phyloP scores from a whole-genome alignment of 30 jellyfish, hydroid and myxozoan genomes.

The Pelagia noctiluca region DNA sequence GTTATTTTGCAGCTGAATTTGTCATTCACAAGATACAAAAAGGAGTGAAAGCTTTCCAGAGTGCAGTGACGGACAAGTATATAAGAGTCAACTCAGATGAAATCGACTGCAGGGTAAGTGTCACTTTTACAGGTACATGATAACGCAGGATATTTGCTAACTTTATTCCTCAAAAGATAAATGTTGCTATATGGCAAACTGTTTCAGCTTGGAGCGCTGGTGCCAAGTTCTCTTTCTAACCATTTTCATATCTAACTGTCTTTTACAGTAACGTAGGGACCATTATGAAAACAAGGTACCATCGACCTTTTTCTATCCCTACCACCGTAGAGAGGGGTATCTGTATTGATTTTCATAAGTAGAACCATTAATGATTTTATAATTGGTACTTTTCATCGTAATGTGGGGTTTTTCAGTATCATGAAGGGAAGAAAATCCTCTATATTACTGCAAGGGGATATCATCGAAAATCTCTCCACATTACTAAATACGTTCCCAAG shows the following conservation, averaged over 20 bases:
- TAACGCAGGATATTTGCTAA: too few relatives aligned
- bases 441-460: too few relatives aligned
- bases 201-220: neutral
- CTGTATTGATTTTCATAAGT: too few relatives aligned
- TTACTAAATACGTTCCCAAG: too few relatives aligned
- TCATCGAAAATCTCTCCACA: too few relatives aligned
- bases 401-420: too few relatives aligned
- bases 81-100: slow-evolving; percentile 49
- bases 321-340: too few relatives aligned
- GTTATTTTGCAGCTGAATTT: slow-evolving; percentile 52
- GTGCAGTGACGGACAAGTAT: slow-evolving; percentile 64
- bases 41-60: slow-evolving; percentile 74
- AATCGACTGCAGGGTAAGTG: slow-evolving; percentile 63
- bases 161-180: too few relatives aligned
- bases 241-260: neutral
- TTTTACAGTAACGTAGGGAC: neutral
- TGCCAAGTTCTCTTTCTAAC: neutral
- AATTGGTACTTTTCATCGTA: neutral
- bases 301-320: too few relatives aligned
- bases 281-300: neutral
- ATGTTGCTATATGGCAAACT: neutral
- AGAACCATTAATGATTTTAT: too few relatives aligned
- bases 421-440: too few relatives aligned
- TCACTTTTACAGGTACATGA: neutral
- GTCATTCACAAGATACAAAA: slow-evolving; percentile 58